Base-by-base conservation (phyloP, 1,140 invertebrate genomes). In the Marisa cornuarietis region DNA sequence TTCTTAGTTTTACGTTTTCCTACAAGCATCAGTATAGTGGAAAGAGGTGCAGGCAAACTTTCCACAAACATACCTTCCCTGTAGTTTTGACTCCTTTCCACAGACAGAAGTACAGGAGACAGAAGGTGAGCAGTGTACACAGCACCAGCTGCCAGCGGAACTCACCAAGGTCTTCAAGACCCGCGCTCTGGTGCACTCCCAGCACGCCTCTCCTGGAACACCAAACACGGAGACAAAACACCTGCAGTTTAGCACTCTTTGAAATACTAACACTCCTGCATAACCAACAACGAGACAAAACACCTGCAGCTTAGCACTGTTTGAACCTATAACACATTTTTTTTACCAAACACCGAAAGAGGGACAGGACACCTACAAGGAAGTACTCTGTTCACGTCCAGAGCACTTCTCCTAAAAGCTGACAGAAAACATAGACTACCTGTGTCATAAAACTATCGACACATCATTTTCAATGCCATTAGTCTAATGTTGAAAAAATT, bases 61-160 rank as follows among this genome's bases (percentile, higher is more conserved):
- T 42, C 0, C 31, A 42, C 31, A 42, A 1, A 42, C 31, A 42
- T 86, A 92, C 92, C 90, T 93, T 93, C 76, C 92, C 92, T 11
- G 92, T 92, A 81, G 91, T 92, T 85, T 92, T 91, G 11, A 93
- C 92, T 20, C 92, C 92, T 88, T 92, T 92, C 88, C 91, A 92
- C 42, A 93, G 83, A 73, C 91, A 90, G 68, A 93, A 90, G 82
- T 92, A 93, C 26, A 92, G 89, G 26, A 92, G 90, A 11, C 86
- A 84, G 76, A 91, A 91, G 16, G 90, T 88, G 9, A 88, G 80
- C 6, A 91, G 31, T 20, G 91, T 86, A 86, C 91, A 93, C 10
- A 91, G 87, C 8, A 87, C 89, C 3, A 92, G 85, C 68, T 90
- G 84, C 92, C 91, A 92, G 76, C 88, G 88, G 71, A 92, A 83